Percentiles rank a stretch among this genome's conserved stretches.
These are phyloP conservation scores for Sebastes umbrosus DNA, from an alignment of 2,797 vertebrate genomes.

Conservation along the genomic window DNA sequence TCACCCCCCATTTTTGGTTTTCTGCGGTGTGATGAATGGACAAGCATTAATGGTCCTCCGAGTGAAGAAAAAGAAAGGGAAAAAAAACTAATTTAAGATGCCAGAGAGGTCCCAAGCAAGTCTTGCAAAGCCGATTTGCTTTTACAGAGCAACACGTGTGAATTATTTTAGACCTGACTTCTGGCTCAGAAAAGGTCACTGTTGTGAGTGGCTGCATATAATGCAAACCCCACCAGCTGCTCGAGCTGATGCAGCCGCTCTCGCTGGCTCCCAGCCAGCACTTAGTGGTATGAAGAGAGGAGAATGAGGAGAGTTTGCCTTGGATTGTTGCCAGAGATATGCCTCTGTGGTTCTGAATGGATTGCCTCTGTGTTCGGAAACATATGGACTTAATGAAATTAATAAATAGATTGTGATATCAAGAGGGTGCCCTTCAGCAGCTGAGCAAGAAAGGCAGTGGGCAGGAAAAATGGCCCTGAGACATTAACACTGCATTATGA, in stretches of 20 bases:
- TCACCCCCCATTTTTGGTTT: neutral
- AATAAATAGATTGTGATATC: constrained; percentile 71
- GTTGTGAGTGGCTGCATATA: constrained; percentile 65
- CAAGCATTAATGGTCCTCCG: constrained; percentile 33
- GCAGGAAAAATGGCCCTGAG: constrained; percentile 48
- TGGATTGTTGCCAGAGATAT: constrained; percentile 68
- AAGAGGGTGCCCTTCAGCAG: constrained; percentile 66
- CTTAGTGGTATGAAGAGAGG: constrained; percentile 64
- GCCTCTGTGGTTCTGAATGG: constrained; percentile 65
- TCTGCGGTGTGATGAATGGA: constrained; percentile 39
- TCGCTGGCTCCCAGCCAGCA: constrained; percentile 66
- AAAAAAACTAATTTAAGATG: constrained; percentile 41
- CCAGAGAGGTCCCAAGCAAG: constrained; percentile 27
- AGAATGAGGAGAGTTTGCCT: constrained; percentile 71
- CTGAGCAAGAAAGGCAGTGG: constrained; percentile 41
- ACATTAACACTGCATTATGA: constrained; percentile 71
- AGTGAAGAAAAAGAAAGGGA: neutral
- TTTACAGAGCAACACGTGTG: constrained; percentile 70
- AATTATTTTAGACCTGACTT: constrained; percentile 63
- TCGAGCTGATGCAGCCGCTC: constrained; percentile 51
- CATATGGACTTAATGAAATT: constrained; percentile 77
- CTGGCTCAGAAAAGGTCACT: constrained; percentile 48
- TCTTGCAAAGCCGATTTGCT: constrained; percentile 61
- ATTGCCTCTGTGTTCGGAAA: constrained; percentile 66
- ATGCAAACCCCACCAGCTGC: constrained; percentile 50